Conservation (phyloP, 92 coral and sea anemone genomes). For the Scolanthus callimorphus region DNA sequence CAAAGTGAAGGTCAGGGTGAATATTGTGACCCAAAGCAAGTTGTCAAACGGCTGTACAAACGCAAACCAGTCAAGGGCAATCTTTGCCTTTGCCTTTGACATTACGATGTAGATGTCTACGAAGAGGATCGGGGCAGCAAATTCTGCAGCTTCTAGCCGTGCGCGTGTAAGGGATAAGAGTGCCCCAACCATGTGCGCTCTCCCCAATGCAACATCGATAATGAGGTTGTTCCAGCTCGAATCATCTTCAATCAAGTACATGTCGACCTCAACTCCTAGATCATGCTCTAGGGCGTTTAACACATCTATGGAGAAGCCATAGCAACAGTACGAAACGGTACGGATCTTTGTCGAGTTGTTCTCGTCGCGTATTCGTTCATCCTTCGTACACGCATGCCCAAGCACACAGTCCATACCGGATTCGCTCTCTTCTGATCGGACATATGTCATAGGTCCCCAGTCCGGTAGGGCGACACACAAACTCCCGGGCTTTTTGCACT, state of each 20-base stretch:
- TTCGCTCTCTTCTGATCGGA: not conserved
- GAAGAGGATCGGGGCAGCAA: not conserved
- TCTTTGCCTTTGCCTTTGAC: not conserved
- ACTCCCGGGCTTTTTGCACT: not conserved
- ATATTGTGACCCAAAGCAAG: not conserved
- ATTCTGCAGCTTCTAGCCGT: not conserved
- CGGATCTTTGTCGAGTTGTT: not conserved
- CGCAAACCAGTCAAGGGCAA: constrained; percentile 1
- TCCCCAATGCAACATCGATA: not conserved
- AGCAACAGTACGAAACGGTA: not conserved
- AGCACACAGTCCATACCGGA: not conserved
- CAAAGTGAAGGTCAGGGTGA: not conserved
- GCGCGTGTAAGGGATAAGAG: not conserved
- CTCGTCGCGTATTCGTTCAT: not conserved
- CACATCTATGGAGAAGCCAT: not conserved
- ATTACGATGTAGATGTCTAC: not conserved
- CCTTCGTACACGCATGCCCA: not conserved
- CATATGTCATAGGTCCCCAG: not conserved
- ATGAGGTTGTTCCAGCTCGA: not conserved
- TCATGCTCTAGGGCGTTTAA: not conserved
- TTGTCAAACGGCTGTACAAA: not conserved
- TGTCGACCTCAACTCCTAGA: not conserved
- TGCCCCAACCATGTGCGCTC: not conserved
- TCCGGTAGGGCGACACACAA: not conserved
- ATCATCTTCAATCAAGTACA: not conserved